phyloP scores from a whole-genome alignment of 2,797 vertebrate species.

The Dermochelys coriacea region DNA sequence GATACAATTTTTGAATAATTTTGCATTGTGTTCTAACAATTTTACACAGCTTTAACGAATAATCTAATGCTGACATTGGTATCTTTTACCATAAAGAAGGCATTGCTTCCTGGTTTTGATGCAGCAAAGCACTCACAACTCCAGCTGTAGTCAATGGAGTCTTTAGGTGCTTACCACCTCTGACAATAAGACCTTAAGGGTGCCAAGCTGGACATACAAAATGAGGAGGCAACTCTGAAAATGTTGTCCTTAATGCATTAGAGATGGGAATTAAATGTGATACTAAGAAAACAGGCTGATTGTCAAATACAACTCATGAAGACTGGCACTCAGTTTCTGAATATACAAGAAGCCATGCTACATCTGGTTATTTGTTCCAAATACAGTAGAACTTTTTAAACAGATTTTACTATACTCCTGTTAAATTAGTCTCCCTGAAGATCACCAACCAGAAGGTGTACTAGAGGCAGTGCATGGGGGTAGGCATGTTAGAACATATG shows the following conservation, averaged over 20 bases:
- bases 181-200: not conserved
- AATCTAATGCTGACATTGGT: not conserved
- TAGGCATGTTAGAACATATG: slow-evolving; percentile 69
- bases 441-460: slow-evolving; percentile 60
- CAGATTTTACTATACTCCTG: slow-evolving; percentile 66
- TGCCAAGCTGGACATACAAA: not conserved
- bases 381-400: slow-evolving; percentile 66
- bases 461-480: slow-evolving; percentile 53
- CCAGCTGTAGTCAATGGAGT: not conserved
- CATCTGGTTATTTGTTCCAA: slow-evolving; percentile 51
- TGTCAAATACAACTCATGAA: not conserved
- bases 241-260: not conserved
- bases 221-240: not conserved
- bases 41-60: not conserved
- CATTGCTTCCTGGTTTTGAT: not conserved
- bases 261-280: not conserved
- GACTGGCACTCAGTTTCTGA: slow-evolving; percentile 3
- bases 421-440: slow-evolving; percentile 74
- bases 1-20: not conserved
- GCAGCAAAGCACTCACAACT: not conserved
- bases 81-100: not conserved
- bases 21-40: not conserved
- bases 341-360: not conserved
- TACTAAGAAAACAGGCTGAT: not conserved
- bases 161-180: not conserved